These are phyloP conservation scores for Fregata magnificens DNA, from an alignment of 2,113 vertebrate species.

Conservation along the genomic window DNA sequence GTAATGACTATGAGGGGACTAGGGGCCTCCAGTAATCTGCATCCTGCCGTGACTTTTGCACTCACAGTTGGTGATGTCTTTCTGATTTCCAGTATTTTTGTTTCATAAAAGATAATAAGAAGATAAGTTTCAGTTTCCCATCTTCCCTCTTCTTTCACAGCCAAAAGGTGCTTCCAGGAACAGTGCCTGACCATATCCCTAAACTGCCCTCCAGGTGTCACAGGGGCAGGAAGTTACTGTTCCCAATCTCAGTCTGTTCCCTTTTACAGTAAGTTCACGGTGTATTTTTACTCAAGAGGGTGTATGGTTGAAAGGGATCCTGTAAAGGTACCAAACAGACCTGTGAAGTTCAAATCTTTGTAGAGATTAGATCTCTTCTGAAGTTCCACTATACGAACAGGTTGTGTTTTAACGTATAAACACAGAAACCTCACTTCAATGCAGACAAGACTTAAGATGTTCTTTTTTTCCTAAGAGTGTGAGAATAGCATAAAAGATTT, in stretches of 20 bases:
- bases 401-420: neutral
- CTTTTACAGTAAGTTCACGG: neutral
- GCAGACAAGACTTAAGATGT: neutral
- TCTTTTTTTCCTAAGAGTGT: neutral
- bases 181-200: rapidly evolving
- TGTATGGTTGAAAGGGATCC: neutral
- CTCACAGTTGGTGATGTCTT: neutral
- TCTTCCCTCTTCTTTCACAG: neutral
- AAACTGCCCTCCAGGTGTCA: neutral
- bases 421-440: neutral
- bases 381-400: neutral
- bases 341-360: neutral
- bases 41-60: neutral
- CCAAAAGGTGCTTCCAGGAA: neutral
- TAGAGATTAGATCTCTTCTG: neutral
- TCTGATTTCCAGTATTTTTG: neutral
- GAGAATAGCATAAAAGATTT: neutral
- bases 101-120: neutral
- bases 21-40: neutral
- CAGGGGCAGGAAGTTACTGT: neutral
- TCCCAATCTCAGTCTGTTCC: neutral
- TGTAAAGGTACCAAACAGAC: neutral
- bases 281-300: neutral
- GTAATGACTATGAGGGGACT: neutral
- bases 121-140: neutral